A percentile compares a stretch with the other conserved stretches of the same genome.
Evolutionary conservation across 2,888 invertebrate species (phyloP).

Genomic region (Spilarctia lutea): DNA sequence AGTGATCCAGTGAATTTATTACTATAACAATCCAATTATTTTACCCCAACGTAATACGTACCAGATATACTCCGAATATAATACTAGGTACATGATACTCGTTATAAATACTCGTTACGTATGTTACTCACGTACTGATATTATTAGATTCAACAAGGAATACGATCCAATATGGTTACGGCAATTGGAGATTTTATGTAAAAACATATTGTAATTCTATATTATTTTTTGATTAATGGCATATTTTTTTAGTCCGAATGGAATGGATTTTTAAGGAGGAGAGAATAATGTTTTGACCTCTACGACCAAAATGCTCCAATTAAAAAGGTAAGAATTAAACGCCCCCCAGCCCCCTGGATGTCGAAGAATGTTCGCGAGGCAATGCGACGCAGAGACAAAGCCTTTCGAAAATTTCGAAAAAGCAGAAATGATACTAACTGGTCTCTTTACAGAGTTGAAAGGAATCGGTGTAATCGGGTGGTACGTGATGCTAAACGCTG

Average conservation of each 20-base stretch:
- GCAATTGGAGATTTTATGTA: background rate
- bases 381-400: no score
- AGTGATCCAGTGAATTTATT: background rate
- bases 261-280: background rate
- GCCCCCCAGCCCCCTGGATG: no score
- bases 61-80: background rate
- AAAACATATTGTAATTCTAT: background rate
- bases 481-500: no score
- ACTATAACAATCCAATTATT: constrained; percentile 4
- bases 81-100: constrained; percentile 4
- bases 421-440: no score
- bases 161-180: background rate
- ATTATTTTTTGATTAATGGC: background rate
- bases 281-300: no score
- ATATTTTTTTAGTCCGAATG: background rate
- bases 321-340: no score
- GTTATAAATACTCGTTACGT: constrained; percentile 6
- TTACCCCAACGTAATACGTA: background rate
- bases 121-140: background rate
- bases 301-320: no score
- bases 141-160: background rate
- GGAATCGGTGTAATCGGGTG: no score
- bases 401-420: no score
- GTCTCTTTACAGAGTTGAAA: no score
- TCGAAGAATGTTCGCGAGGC: no score